These are phyloP conservation scores for Daubentonia madagascariensis DNA, from an alignment of 2,113 vertebrate species.

Conservation along the genomic window DNA sequence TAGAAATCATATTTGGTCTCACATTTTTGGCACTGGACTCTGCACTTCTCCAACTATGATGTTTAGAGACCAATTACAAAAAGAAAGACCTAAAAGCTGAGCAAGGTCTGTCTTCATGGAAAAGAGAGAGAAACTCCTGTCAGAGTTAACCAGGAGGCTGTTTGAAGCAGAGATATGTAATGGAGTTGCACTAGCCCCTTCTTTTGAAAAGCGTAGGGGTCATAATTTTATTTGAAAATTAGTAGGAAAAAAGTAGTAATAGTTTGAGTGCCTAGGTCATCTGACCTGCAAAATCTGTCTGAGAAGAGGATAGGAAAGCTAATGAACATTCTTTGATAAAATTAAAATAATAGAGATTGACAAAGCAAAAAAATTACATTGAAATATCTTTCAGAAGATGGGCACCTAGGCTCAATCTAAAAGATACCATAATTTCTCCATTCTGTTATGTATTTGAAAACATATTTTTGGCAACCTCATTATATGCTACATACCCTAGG, in stretches of 20 bases:
- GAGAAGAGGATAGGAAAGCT: not conserved
- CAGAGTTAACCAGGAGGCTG: not conserved
- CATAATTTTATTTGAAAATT: not conserved
- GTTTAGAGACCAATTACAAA: not conserved
- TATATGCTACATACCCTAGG: not conserved
- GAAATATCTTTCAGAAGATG: not conserved
- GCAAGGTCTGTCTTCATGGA: not conserved
- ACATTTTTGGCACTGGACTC: not conserved
- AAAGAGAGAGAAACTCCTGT: not conserved
- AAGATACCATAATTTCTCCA: not conserved
- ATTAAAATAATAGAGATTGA: not conserved
- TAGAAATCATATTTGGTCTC: not conserved
- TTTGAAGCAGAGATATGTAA: not conserved
- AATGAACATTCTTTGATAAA: not conserved
- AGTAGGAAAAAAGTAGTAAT: not conserved
- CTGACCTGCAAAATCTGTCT: not conserved
- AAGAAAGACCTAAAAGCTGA: not conserved
- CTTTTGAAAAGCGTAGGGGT: not conserved
- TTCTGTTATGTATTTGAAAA: not conserved
- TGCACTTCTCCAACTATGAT: not conserved
- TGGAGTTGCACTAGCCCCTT: not conserved
- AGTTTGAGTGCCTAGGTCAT: not conserved
- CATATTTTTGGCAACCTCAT: not conserved
- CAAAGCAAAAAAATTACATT: not conserved
- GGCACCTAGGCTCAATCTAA: not conserved